A percentile compares a stretch with the other conserved stretches of the same genome.
Conservation (phyloP, 1,140 invertebrate species). For the Drosophila nikananu region DNA sequence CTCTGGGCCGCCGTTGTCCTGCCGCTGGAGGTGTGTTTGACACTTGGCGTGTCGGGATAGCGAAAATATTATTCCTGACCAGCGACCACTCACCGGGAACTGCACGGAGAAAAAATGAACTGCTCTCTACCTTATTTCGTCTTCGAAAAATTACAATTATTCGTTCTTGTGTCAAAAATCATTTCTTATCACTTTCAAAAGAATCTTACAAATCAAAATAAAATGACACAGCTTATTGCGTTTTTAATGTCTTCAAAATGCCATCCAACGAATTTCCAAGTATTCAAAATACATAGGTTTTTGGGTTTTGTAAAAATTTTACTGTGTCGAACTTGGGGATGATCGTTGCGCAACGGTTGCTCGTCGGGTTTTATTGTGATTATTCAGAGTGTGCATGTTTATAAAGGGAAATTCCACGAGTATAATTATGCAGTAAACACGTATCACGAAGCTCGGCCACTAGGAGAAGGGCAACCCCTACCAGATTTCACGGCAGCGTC, state of each 20-base stretch:
- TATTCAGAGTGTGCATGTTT: slow-evolving; percentile 27
- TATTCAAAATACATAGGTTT: too few relatives aligned
- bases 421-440: slow-evolving; percentile 17
- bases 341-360: slow-evolving; percentile 15
- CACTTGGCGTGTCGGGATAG: slow-evolving; percentile 51
- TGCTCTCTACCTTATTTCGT: too few relatives aligned
- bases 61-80: slow-evolving; percentile 45
- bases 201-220: too few relatives aligned
- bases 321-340: slow-evolving; percentile 18
- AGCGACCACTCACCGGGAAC: slow-evolving; percentile 6
- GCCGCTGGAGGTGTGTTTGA: slow-evolving; percentile 57
- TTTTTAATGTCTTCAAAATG: background rate
- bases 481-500: slow-evolving; percentile 81
- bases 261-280: background rate
- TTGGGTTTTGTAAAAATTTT: background rate
- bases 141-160: background rate
- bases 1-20: slow-evolving; percentile 13
- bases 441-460: slow-evolving; percentile 1
- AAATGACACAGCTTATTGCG: too few relatives aligned
- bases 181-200: background rate
- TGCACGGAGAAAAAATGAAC: background rate
- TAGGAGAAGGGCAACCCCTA: slow-evolving; percentile 13
- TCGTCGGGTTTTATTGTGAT: slow-evolving; percentile 33
- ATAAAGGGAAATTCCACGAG: slow-evolving; percentile 25
- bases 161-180: background rate